Evolutionary conservation across 1,140 invertebrate genomes (phyloP), one percentile per base, ranked within the genome.

Genomic region (Lucilia sericata): DNA sequence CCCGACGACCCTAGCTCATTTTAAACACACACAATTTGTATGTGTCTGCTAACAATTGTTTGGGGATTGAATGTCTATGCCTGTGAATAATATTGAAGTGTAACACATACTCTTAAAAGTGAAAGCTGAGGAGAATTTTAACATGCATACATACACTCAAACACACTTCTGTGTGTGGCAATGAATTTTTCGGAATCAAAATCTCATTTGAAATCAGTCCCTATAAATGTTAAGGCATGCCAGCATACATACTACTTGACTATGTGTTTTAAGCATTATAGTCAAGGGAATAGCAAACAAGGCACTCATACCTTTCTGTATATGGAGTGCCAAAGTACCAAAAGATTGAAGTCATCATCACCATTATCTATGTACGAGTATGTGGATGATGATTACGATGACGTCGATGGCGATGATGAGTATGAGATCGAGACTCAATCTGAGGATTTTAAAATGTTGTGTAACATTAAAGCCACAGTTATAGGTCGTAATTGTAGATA

Each of bases 21-120:
- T 14, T 14, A 17, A n/a, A 60, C 55, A 70, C n/a, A 21, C 65
- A 70, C 65, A 70, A 10, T 25, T 70, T 70, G 10, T 25, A 70
- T 80, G 42, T 49, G 42, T 51, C 42, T 13, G 36, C 36, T 78
- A 42, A 42, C 75, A 13, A 74, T 74, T 34, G 55, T 60, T 12
- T 12, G 14, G 13, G 65, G 65, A 70, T 70, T 19, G 42, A 42
- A 42, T 10, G 42, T 42, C 42, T 42, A 10, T 42, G 10, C 42
- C 5, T 12, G 65, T 70, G 65, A 21, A 70, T 21, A 17, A 12
- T 51, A 21, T 19, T 51, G 19, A 78, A 78, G 42, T 80, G 76
- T 80, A 80, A 51, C 76, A 51, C 76, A 80, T n/a, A 80, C 42
- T 80, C 42, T 80, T 80, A 80, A 80, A 80, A 80, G 76, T 80